phyloP scores from a whole-genome alignment of 2,797 vertebrate species.

The Melanotaenia pygmaea region DNA sequence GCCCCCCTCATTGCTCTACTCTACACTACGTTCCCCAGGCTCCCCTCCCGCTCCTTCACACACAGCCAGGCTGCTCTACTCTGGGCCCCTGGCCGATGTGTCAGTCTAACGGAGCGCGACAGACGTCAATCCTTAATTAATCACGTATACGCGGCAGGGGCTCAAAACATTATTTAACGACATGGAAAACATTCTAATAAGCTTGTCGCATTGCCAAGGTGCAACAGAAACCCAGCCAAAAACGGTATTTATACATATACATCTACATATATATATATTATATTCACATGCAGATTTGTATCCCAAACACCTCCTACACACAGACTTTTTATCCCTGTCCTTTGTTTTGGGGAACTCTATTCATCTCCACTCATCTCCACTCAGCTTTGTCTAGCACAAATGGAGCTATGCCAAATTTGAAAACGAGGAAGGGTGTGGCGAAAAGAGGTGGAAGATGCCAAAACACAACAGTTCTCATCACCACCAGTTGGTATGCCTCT shows the following conservation, averaged over 20 bases:
- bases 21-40: slow-evolving; percentile 71
- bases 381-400: slow-evolving; percentile 55
- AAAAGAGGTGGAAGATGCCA: slow-evolving; percentile 59
- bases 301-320: slow-evolving; percentile 49
- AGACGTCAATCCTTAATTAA: slow-evolving; percentile 83
- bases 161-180: slow-evolving; percentile 83
- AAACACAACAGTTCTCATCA: slow-evolving; percentile 53
- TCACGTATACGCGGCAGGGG: slow-evolving; percentile 78
- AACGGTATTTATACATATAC: slow-evolving; percentile 45
- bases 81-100: slow-evolving; percentile 72
- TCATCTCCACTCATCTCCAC: slow-evolving; percentile 58
- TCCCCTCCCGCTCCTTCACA: slow-evolving; percentile 75
- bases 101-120: slow-evolving; percentile 78
- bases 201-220: slow-evolving; percentile 80
- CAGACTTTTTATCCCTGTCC: slow-evolving; percentile 54
- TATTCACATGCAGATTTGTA: slow-evolving; percentile 26
- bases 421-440: slow-evolving; percentile 65
- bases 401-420: slow-evolving; percentile 59
- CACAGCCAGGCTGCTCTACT: slow-evolving; percentile 62
- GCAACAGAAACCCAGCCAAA: slow-evolving; percentile 71
- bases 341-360: slow-evolving; percentile 72
- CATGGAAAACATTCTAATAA: slow-evolving; percentile 85
- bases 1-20: slow-evolving; percentile 80
- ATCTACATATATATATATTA: slow-evolving; percentile 12
- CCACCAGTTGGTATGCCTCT: slow-evolving; percentile 39